Evolutionary conservation across 2,797 vertebrate genomes (phyloP), one percentile per base, ranked within the genome.

Genomic region (Cottoperca gobio): DNA sequence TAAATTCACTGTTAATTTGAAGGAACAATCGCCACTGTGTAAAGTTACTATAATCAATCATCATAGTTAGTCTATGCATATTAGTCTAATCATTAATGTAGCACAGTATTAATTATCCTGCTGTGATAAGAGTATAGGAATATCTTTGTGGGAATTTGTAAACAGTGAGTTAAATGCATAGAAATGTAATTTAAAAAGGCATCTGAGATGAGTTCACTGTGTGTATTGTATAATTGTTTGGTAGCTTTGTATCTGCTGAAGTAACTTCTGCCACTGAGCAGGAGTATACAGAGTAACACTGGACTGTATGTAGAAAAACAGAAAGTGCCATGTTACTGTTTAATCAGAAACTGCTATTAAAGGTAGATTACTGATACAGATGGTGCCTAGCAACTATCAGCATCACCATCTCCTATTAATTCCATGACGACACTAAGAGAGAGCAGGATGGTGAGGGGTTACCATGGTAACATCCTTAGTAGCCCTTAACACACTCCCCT

Each of bases 381-480:
- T 80, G 78, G 78, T 88, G 87, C 92, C 86, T 90, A 91, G 92
- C 91, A 93, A 92, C 92, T 86, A 91, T 91, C 91, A 88, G 85
- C 87, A 92, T 91, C 88, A 88, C 80, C 83, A 84, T 90, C 88
- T 89, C 84, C 84, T 83, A 86, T 90, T 92, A 91, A 92, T 87
- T 88, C 85, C 89, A 87, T 88, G 87, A 90, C 81, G 79, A 87
- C 87, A 92, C 85, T 16, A 77, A 89, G 68, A 71, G 84, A 74
- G 82, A 87, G 85, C 86, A 63, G 87, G 82, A 88, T 86, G 85
- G 91, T 79, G 89, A 90, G 85, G 89, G 74, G 95, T 95, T 94
- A 89, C 95, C 94, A 95, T 95, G 93, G 94, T 82, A 95, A 95
- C 94, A 59, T 81, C 74, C 87, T 92, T 81, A 76, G 89, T 89